Base-by-base conservation (phyloP, 2,888 invertebrate species). In the Platyscelio sp. region DNA sequence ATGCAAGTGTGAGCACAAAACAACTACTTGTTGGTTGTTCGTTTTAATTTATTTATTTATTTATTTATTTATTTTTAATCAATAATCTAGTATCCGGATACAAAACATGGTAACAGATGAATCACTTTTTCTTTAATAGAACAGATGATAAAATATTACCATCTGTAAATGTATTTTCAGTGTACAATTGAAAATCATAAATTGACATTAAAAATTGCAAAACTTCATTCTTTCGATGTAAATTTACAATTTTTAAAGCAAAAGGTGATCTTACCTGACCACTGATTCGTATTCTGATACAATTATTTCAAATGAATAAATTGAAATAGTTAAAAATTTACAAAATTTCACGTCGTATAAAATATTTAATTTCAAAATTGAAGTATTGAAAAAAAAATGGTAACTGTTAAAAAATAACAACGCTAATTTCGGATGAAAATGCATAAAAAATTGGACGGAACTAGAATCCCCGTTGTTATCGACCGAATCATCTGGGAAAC, bases 341-440 rank as follows among this genome's bases (percentile, higher is more conserved):
- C 71, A 49, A 58, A 56, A 13, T 60, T 56, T n/a, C n/a, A n/a
- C 27, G 24, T 40, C n/a, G 61, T 65, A 40, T 33, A n/a, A 60
- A 70, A 22, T 26, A 43, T n/a, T 46, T 67, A 20, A 67, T 6
- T 6, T 67, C 29, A 67, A 67, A 67, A 49, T 4, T 67, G 38
- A 56, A 56, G 22, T 70, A 56, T 58, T 43, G 43, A 46, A 1
- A 29, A 38, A 43, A 49, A 72, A 72, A 72, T 72, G 71, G 49
- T 61, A 61, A 22, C 49, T 61, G 18, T 46, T 3, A 43, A 71
- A 61, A 71, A 56, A 26, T n/a, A 70, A 56, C 26, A n/a, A n/a
- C n/a, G n/a, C n/a, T 46, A 58, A 71, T 49, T 61, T 61, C 61
- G 61, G 72, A 72, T 72, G 72, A 72, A 61, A 72, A 38, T 61